Evolutionary conservation across 2,888 invertebrate genomes (phyloP).

Genomic region (Metalampra italica): DNA sequence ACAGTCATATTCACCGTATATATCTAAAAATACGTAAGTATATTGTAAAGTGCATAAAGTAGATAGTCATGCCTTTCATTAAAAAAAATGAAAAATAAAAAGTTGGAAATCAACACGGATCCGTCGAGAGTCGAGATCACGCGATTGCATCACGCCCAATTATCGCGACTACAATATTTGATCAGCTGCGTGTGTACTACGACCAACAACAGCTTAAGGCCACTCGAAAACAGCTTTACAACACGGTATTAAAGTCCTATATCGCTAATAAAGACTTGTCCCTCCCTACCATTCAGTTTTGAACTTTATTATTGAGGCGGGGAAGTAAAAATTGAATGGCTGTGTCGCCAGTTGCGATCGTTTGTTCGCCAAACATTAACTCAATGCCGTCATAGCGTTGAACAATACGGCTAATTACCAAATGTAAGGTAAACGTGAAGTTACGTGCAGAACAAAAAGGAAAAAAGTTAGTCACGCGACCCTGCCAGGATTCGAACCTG

Average conservation of each 20-base stretch:
- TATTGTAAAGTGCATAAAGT: too few relatives aligned
- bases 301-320: conserved; percentile 27
- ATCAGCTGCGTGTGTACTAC: conserved; percentile 67
- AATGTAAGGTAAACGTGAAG: conserved; percentile 32
- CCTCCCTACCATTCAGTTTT: conserved; percentile 30
- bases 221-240: conserved; percentile 17
- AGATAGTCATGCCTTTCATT: not conserved
- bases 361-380: conserved; percentile 59
- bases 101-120: conserved; percentile 26
- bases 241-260: conserved; percentile 15
- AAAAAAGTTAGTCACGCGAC: conserved; percentile 48
- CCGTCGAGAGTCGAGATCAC: conserved; percentile 67
- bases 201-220: conserved; percentile 22
- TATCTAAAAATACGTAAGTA: too few relatives aligned
- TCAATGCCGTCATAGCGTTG: conserved; percentile 44
- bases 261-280: conserved; percentile 11
- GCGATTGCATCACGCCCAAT: conserved; percentile 63
- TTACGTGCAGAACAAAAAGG: conserved; percentile 11
- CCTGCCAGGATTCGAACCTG: conserved; percentile 83
- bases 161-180: conserved; percentile 76
- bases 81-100: conserved; percentile 12
- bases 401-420: conserved; percentile 55
- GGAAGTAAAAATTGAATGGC: conserved; percentile 35
- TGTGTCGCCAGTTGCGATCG: conserved; percentile 31
- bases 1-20: too few relatives aligned